A percentile compares a stretch with the other conserved stretches of the same genome.
These are phyloP conservation scores for Leontocebus nigricollis DNA, from an alignment of 2,797 vertebrate species.

Conservation along the genomic window DNA sequence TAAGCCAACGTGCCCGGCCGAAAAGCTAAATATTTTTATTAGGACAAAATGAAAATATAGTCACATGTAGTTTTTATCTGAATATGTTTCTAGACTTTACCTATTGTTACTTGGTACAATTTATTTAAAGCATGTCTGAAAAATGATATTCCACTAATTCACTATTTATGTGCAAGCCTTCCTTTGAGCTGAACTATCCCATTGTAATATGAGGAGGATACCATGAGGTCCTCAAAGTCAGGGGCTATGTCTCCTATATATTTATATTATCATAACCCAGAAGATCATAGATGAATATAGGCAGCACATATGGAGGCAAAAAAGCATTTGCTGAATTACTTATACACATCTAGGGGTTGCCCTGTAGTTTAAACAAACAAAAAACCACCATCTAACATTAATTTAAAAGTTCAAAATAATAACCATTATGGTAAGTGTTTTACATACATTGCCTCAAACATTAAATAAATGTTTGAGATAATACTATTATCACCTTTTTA, in stretches of 20 bases:
- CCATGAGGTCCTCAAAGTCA: neutral
- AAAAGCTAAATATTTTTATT: fast-evolving
- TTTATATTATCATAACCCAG: neutral
- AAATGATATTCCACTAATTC: neutral
- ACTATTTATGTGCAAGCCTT: neutral
- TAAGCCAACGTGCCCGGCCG: too few species aligned
- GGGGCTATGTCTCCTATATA: neutral
- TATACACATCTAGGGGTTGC: neutral
- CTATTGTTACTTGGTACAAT: neutral
- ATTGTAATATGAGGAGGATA: neutral
- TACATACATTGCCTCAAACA: neutral
- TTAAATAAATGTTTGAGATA: neutral
- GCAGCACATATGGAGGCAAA: neutral
- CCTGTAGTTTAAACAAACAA: neutral
- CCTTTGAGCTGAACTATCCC: neutral
- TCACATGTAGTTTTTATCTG: neutral
- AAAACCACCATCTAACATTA: neutral
- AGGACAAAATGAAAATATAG: neutral
- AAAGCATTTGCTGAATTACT: neutral
- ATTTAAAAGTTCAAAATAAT: neutral
- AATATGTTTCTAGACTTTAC: neutral
- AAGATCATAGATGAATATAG: neutral
- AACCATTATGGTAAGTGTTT: neutral
- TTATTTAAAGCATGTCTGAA: neutral
- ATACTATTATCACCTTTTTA: neutral